Evolutionary conservation across 2,113 vertebrate species (phyloP), one percentile per base, ranked within the genome.

Genomic region (Corvus hawaiiensis): DNA sequence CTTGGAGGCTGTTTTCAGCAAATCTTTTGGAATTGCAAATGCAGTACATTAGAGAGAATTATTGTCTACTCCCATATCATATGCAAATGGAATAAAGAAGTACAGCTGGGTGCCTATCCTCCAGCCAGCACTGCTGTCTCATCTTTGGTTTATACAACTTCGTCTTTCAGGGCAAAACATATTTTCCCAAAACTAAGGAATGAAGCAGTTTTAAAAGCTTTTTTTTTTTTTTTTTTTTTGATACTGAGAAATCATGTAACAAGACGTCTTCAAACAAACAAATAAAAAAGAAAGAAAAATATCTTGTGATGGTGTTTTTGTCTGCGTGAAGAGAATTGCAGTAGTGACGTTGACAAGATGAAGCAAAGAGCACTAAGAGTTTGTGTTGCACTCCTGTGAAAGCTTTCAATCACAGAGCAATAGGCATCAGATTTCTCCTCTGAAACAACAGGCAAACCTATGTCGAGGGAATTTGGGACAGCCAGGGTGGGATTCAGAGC

Each of bases 1-100:
- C 85, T 92, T 49, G 37, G 73, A 95, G 37, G 56, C 51, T 89
- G 35, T 85, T 85, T 87, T 64, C 61, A 85, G 69, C 2, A 4
- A 78, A 67, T 72, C 39, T 64, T 91, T 73, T 82, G 74, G 78
- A 94, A 96, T 26, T 85, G 84, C 84, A 94, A 93, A 95, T 64
- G 37, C 49, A 82, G 58, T 33, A 35, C 3, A 1, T 89, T 87
- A 61, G 68, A 79, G 69, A 72, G 61, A 95, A 68, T 85, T 59
- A 87, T 74, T 84, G 62, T 68, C 84, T 87, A 11, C 24, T 93
- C 30, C 71, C 2, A 1, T 68, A 73, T 24, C 30, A n/a, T 28
- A 79, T 49, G 74, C 84, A 94, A 82, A 91, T 84, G n/a, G 61
- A 69, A 93, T 44, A 52, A 93, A 79, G 78, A 94, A 91, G 87